Conservation (phyloP, 2,113 vertebrate genomes). For the Bungarus multicinctus region DNA sequence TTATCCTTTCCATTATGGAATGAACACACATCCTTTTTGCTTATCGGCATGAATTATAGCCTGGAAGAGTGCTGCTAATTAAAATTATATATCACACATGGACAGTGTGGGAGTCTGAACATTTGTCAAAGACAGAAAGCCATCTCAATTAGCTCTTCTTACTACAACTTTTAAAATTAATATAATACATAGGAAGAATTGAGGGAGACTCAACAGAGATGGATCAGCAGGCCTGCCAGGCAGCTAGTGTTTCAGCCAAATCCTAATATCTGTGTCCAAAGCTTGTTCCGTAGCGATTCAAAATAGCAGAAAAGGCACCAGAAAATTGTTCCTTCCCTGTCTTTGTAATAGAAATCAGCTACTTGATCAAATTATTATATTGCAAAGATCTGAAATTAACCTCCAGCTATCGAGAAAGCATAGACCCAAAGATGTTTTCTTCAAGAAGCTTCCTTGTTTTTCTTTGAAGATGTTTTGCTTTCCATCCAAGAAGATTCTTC, state of each 20-base stretch:
- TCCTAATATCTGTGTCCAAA: not conserved
- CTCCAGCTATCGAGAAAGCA: not conserved
- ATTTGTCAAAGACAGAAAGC: constrained; percentile 19
- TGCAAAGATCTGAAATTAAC: not conserved
- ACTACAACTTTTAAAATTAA: not conserved
- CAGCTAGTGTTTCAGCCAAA: not conserved
- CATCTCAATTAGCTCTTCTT: constrained; percentile 30
- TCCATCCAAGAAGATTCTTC: too few relatives aligned
- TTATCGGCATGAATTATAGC: constrained; percentile 26
- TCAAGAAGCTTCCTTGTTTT: too few relatives aligned
- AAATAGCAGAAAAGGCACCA: constrained; percentile 3
- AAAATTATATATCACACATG: not conserved
- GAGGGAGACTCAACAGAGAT: not conserved
- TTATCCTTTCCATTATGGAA: constrained; percentile 39
- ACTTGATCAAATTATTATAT: not conserved
- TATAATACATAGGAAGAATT: too few relatives aligned
- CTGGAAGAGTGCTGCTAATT: constrained; percentile 13
- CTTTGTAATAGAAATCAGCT: not conserved
- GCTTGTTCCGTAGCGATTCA: not conserved
- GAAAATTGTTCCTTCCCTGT: not conserved
- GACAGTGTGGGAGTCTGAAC: not conserved
- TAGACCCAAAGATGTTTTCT: too few relatives aligned
- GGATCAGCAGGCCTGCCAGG: not conserved
- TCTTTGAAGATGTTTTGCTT: too few relatives aligned
- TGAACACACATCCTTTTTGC: constrained; percentile 35